Percentiles rank a stretch among this genome's conserved stretches.
Evolutionary conservation across 2,113 vertebrate species (phyloP).

Genomic region (Perca fluviatilis): DNA sequence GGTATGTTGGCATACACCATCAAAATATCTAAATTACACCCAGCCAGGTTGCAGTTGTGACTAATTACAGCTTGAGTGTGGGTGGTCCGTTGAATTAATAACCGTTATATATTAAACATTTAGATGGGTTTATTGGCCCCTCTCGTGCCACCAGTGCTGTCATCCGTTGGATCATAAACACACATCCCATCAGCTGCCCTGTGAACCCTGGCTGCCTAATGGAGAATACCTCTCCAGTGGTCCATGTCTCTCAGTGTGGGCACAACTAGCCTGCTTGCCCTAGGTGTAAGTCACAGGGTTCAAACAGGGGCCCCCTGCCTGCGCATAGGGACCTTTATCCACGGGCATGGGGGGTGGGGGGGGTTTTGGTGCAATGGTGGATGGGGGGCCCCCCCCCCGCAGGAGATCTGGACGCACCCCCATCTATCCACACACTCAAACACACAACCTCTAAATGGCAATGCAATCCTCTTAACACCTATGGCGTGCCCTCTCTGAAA

Average conservation of each 20-base stretch:
- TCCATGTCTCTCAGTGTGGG: conserved; percentile 50
- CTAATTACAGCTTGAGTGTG: conserved; percentile 19
- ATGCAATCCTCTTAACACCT: conserved; percentile 66
- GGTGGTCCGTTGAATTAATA: conserved; percentile 33
- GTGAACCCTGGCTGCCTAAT: conserved; percentile 25
- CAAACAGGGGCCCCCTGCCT: conserved; percentile 64
- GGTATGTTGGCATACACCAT: neutral
- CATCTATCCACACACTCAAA: conserved; percentile 32
- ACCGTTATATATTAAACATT: conserved; percentile 17
- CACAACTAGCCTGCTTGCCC: conserved; percentile 46
- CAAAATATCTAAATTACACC: neutral
- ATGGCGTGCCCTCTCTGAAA: conserved; percentile 71
- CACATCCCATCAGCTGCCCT: conserved; percentile 36
- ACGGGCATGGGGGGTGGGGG: conserved; percentile 8
- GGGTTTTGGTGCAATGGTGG: conserved; percentile 1
- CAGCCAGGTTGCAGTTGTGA: neutral
- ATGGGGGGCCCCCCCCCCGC: neutral
- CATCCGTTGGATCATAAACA: conserved; percentile 38
- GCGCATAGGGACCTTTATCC: conserved; percentile 66
- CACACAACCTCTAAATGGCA: conserved; percentile 62
- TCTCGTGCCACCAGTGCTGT: conserved; percentile 21
- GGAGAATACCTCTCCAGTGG: conserved; percentile 49
- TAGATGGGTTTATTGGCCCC: conserved; percentile 8
- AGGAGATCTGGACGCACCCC: conserved; percentile 45
- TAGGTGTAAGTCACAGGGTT: conserved; percentile 66